A percentile compares a stretch with the other conserved stretches of the same genome.
These are phyloP conservation scores for Dioctria rufipes DNA, from an alignment of 2,888 invertebrate genomes.

Conservation along the genomic window DNA sequence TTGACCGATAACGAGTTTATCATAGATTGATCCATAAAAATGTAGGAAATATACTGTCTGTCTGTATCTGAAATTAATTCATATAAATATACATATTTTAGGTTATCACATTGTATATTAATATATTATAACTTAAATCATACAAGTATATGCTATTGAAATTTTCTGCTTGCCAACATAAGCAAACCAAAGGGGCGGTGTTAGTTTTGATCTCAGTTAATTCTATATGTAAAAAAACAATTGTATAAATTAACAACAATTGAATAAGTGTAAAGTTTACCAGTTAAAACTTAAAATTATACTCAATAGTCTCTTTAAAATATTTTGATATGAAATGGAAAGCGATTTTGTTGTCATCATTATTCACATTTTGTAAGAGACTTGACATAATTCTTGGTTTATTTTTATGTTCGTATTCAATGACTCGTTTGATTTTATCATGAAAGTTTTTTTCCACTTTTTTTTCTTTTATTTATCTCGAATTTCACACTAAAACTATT, in stretches of 20 bases:
- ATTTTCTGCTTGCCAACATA: neutral
- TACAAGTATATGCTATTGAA: neutral
- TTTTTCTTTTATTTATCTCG: too few relatives aligned
- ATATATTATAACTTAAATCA: too few relatives aligned
- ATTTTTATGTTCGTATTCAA: neutral
- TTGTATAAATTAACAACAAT: too few relatives aligned
- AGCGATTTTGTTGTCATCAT: neutral
- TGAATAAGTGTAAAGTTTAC: neutral
- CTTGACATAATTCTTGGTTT: slow-evolving; percentile 16
- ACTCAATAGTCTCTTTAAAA: neutral
- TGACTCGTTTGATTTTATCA: too few relatives aligned
- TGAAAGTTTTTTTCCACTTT: too few relatives aligned
- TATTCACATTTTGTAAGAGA: neutral
- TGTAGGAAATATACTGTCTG: too few relatives aligned
- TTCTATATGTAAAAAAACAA: neutral
- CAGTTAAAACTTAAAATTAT: neutral
- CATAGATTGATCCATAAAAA: too few relatives aligned
- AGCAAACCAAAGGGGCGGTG: neutral
- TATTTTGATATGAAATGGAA: neutral
- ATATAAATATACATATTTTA: too few relatives aligned
- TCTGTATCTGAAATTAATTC: too few relatives aligned
- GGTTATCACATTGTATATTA: too few relatives aligned
- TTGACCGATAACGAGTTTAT: too few relatives aligned
- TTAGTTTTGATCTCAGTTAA: neutral
- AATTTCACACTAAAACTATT: too few relatives aligned